These are phyloP conservation scores for Lacanobia oleracea DNA, from an alignment of 2,888 invertebrate species.

Conservation along the genomic window DNA sequence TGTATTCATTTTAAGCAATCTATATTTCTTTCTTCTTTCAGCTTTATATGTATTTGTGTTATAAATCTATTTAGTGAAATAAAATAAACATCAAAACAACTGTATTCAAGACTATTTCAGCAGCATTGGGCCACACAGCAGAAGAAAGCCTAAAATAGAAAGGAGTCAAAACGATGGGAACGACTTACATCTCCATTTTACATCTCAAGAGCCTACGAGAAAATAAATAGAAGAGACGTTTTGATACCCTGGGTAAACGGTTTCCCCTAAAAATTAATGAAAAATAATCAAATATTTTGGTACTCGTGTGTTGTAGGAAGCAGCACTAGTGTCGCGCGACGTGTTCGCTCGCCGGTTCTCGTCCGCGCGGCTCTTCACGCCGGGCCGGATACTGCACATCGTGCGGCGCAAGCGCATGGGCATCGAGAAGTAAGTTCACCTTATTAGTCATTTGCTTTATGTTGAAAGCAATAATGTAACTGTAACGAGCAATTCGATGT, in stretches of 20 bases:
- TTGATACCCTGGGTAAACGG: slow-evolving; percentile 1
- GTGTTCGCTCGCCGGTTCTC: slow-evolving; percentile 93
- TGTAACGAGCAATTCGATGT: background rate
- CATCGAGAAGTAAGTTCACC: slow-evolving; percentile 90
- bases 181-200: background rate
- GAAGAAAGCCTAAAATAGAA: background rate
- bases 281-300: too few relatives aligned
- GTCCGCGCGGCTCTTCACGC: slow-evolving; percentile 93
- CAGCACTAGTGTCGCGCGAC: slow-evolving; percentile 92
- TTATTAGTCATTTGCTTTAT: background rate
- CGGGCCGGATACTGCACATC: slow-evolving; percentile 95
- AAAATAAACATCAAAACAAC: background rate
- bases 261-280: too few relatives aligned
- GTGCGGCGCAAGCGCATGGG: slow-evolving; percentile 93
- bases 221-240: background rate
- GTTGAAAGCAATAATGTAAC: background rate
- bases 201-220: background rate
- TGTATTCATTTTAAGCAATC: background rate
- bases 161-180: background rate
- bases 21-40: slow-evolving; percentile 1
- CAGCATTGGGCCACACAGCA: background rate
- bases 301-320: slow-evolving; percentile 87
- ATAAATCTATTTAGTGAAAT: background rate
- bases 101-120: background rate
- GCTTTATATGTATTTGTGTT: background rate